Conservation (phyloP, 2,797 vertebrate species). For the Anguilla pacifica region DNA sequence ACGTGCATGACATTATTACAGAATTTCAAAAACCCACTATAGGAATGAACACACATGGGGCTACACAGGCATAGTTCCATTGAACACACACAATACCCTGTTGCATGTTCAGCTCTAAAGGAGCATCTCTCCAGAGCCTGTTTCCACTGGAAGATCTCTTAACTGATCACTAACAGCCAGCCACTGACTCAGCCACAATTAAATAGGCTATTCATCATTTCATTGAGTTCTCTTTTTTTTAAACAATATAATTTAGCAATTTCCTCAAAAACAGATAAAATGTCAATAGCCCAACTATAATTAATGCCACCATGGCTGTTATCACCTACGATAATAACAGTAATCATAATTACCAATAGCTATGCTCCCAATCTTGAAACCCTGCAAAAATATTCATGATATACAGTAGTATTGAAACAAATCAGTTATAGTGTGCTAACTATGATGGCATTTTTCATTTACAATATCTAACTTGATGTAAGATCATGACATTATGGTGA, state of each 20-base stretch:
- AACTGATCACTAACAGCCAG: neutral
- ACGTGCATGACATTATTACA: neutral
- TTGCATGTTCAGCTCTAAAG: conserved; percentile 62
- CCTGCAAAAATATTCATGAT: neutral
- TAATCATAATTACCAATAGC: neutral
- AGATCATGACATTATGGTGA: neutral
- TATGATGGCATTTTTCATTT: neutral
- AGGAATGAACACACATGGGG: neutral
- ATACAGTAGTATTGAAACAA: neutral
- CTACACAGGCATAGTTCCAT: neutral
- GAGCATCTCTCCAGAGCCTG: conserved; percentile 19
- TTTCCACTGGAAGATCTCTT: neutral
- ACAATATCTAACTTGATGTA: neutral
- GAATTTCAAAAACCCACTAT: neutral
- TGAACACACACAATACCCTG: conserved; percentile 59
- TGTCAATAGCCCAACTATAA: too few relatives aligned
- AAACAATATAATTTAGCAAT: neutral
- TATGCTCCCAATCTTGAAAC: neutral
- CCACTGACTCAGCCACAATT: neutral
- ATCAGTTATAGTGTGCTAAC: neutral
- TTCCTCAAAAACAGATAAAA: neutral
- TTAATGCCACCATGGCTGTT: neutral
- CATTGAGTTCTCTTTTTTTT: neutral
- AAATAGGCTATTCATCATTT: neutral
- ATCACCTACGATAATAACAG: neutral